A percentile compares a stretch with the other conserved stretches of the same genome.
Conservation (phyloP, 2,888 invertebrate genomes). For the Pterobdella sp. region DNA sequence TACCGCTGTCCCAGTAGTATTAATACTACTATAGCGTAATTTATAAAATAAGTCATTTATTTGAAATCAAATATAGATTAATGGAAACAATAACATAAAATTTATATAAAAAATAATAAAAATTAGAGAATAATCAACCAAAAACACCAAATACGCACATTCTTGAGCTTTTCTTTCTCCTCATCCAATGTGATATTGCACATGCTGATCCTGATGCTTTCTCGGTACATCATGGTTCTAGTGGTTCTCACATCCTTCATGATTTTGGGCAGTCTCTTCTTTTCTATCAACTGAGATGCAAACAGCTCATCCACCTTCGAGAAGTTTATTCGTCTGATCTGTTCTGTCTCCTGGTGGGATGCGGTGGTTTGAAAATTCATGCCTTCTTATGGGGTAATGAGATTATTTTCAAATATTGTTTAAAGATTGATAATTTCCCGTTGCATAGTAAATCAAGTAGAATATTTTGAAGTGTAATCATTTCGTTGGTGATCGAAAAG, state of each 20-base stretch:
- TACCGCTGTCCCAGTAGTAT: no score
- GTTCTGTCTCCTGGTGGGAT: conserved; percentile 83
- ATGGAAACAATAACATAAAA: neutral
- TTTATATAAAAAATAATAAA: neutral
- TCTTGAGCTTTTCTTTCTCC: conserved; percentile 48
- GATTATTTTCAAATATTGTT: no score
- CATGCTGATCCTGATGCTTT: conserved; percentile 72
- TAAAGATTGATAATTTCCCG: no score
- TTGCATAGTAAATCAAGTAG: no score
- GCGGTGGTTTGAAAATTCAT: no score
- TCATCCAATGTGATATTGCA: conserved; percentile 45
- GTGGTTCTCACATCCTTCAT: conserved; percentile 94
- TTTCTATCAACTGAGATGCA: conserved; percentile 80
- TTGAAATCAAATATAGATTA: neutral
- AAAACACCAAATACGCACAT: conserved; percentile 40
- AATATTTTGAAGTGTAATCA: no score
- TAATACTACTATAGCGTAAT: no score
- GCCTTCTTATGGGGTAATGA: no score
- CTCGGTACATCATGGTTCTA: conserved; percentile 91
- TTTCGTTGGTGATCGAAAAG: no score
- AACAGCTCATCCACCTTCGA: conserved; percentile 75
- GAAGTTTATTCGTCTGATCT: conserved; percentile 62
- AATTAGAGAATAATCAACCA: neutral
- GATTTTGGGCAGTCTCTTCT: conserved; percentile 84
- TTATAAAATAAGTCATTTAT: no score